Evolutionary conservation across 1,140 invertebrate genomes (phyloP).

Genomic region (Pristionchus pacificus): DNA sequence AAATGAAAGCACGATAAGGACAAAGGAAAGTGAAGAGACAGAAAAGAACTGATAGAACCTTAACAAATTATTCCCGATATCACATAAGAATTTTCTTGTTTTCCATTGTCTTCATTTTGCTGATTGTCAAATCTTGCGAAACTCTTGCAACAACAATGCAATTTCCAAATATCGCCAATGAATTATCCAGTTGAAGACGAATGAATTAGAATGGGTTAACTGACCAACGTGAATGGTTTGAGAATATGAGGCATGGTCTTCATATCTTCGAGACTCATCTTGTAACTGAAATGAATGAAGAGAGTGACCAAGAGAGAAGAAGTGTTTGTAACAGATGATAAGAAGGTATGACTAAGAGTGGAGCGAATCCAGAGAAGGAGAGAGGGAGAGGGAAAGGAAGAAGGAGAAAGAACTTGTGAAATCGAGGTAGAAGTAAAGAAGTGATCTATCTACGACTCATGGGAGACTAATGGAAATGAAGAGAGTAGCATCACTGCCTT

Average conservation of each 20-base stretch:
- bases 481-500: too few relatives aligned
- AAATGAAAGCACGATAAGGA: neutral
- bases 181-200: too few relatives aligned
- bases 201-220: too few relatives aligned
- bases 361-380: neutral
- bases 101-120: too few relatives aligned
- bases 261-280: neutral
- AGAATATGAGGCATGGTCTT: neutral
- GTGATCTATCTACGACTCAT: too few relatives aligned
- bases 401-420: neutral
- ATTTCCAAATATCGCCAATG: too few relatives aligned
- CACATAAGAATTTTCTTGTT: too few relatives aligned
- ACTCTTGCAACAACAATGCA: too few relatives aligned
- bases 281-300: neutral
- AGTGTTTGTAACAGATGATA: neutral
- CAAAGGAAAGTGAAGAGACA: neutral
- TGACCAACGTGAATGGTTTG: neutral
- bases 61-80: neutral
- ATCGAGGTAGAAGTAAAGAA: too few relatives aligned
- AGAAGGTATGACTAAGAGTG: neutral
- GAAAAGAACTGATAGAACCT: neutral
- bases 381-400: neutral
- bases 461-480: too few relatives aligned
- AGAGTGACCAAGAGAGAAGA: neutral
- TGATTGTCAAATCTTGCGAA: too few relatives aligned